Conservation (phyloP, 2,113 vertebrate genomes). For the Anolis sagrei region DNA sequence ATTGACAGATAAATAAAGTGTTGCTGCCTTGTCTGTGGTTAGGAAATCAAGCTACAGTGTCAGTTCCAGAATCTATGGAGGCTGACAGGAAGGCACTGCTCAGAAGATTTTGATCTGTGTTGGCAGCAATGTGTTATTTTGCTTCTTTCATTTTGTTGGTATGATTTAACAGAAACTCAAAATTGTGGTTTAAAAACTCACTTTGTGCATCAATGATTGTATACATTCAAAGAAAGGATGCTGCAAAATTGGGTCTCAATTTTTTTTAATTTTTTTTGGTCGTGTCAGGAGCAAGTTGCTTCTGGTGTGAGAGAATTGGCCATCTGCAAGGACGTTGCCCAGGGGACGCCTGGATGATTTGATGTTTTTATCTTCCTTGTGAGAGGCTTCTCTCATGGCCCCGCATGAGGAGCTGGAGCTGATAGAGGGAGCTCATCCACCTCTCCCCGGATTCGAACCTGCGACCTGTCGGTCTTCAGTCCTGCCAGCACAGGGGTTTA, state of each 20-base stretch:
- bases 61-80: slow-evolving; percentile 57
- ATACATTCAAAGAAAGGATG: slow-evolving; percentile 5
- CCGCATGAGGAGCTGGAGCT: too few relatives aligned
- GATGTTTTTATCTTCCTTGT: too few relatives aligned
- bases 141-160: slow-evolving; percentile 64
- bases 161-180: slow-evolving; percentile 63
- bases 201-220: background rate
- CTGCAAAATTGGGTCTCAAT: background rate
- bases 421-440: too few relatives aligned
- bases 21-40: slow-evolving; percentile 37
- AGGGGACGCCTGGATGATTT: too few relatives aligned
- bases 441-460: too few relatives aligned
- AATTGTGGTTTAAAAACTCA: slow-evolving; percentile 61
- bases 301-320: too few relatives aligned
- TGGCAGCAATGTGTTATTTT: slow-evolving; percentile 43
- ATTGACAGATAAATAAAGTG: slow-evolving; percentile 46
- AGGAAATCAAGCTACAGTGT: slow-evolving; percentile 36
- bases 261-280: too few relatives aligned
- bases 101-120: slow-evolving; percentile 49
- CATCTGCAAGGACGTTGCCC: too few relatives aligned
- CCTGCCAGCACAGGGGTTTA: too few relatives aligned
- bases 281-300: too few relatives aligned
- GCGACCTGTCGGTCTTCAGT: too few relatives aligned
- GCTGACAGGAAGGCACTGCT: slow-evolving; percentile 46
- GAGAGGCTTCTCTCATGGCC: too few relatives aligned